These are phyloP conservation scores for Geopemphigus sp. DNA, from an alignment of 1,140 invertebrate genomes.

Conservation along the genomic window DNA sequence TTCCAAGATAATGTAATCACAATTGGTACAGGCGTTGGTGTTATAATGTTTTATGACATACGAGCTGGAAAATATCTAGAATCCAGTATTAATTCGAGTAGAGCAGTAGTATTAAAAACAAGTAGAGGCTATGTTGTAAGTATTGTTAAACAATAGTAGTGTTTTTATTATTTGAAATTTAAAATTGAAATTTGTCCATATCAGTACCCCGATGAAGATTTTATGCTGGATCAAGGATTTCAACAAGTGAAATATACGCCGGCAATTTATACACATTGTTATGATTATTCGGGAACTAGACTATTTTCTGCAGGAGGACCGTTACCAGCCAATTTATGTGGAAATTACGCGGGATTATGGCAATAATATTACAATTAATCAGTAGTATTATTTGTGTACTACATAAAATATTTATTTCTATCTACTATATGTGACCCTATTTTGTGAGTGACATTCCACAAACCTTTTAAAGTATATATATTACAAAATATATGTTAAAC, in stretches of 20 bases:
- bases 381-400: neutral
- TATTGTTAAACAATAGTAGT: constrained; percentile 48
- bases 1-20: constrained; percentile 87
- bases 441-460: neutral
- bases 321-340: constrained; percentile 81
- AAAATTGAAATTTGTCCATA: constrained; percentile 50
- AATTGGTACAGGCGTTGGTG: constrained; percentile 87
- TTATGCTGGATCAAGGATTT: constrained; percentile 66
- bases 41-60: constrained; percentile 91
- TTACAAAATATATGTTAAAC: neutral
- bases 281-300: constrained; percentile 84
- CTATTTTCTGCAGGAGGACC: constrained; percentile 93
- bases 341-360: constrained; percentile 78
- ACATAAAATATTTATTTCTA: neutral
- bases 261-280: constrained; percentile 94
- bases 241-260: constrained; percentile 84
- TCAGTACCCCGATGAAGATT: constrained; percentile 80
- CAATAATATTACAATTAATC: constrained; percentile 57
- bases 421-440: neutral
- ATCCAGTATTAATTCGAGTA: constrained; percentile 80
- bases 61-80: constrained; percentile 88
- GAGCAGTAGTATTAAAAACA: constrained; percentile 83
- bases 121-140: constrained; percentile 87
- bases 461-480: no score
- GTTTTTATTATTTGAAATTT: neutral